phyloP scores from a whole-genome alignment of 2,797 vertebrate species.

The Gymnoscopelus microlampas region DNA sequence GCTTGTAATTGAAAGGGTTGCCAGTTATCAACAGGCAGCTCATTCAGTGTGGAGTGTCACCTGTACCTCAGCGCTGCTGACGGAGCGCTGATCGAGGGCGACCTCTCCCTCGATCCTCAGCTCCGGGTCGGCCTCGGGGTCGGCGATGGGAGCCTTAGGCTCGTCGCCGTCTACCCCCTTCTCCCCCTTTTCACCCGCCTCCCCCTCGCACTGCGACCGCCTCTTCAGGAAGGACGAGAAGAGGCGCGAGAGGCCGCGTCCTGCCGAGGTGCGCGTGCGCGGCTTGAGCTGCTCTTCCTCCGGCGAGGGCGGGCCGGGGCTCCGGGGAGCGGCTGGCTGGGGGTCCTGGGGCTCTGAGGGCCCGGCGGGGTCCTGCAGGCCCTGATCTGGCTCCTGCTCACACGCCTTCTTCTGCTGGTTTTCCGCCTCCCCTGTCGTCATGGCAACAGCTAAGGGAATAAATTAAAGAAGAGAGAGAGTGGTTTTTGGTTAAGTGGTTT shows the following conservation, averaged over 20 bases:
- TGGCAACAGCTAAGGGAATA: conserved; percentile 65
- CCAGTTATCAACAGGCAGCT: no score
- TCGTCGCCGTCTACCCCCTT: conserved; percentile 76
- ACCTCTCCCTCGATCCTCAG: conserved; percentile 89
- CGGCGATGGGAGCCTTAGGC: conserved; percentile 95
- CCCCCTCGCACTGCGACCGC: conserved; percentile 90
- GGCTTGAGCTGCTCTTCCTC: conserved; percentile 85
- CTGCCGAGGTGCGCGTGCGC: conserved; percentile 79
- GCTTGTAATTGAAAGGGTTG: no score
- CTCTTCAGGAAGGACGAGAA: conserved; percentile 95
- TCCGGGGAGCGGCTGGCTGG: conserved; percentile 57
- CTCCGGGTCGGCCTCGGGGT: conserved; percentile 89
- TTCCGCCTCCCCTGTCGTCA: conserved; percentile 88
- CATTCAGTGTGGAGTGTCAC: conserved; percentile 70
- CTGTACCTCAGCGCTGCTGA: conserved; percentile 94
- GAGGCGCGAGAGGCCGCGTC: conserved; percentile 90
- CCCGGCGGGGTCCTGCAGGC: conserved; percentile 60
- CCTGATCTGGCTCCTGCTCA: conserved; percentile 80
- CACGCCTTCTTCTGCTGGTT: conserved; percentile 84
- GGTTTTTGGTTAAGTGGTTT: neutral
- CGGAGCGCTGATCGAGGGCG: conserved; percentile 90
- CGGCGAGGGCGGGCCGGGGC: conserved; percentile 66
- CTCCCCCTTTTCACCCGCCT: conserved; percentile 77
- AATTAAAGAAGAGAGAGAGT: neutral
- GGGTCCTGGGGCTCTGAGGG: conserved; percentile 65